Evolutionary conservation across 1,140 invertebrate species (phyloP).

Genomic region (Ericerus pela): DNA sequence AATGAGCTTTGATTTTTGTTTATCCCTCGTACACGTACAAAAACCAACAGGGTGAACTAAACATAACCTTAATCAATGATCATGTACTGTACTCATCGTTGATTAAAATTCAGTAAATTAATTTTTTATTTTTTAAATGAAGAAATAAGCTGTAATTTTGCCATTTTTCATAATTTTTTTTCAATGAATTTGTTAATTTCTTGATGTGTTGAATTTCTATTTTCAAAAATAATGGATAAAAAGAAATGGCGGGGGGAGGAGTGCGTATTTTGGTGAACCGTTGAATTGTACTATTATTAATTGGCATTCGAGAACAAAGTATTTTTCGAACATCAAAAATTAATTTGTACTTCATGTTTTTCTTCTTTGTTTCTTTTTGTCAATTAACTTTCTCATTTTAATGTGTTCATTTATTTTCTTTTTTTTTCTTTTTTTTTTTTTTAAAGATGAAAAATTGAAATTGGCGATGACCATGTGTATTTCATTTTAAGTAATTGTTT

Average conservation of each 20-base stretch:
- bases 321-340: not conserved
- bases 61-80: no score
- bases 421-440: not conserved
- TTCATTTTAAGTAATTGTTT: no score
- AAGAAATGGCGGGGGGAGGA: not conserved
- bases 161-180: no score
- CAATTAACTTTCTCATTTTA: conserved; percentile 10
- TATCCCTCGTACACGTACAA: no score
- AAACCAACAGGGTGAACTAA: no score
- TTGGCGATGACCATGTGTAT: not conserved
- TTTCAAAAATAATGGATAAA: not conserved
- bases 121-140: no score
- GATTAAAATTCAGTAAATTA: no score
- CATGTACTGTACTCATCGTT: no score
- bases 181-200: not conserved
- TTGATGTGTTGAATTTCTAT: not conserved
- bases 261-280: not conserved
- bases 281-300: not conserved
- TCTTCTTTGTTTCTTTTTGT: not conserved
- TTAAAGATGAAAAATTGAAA: no score
- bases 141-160: no score
- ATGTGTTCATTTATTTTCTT: conserved; percentile 1
- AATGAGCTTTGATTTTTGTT: no score
- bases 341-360: not conserved
- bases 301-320: not conserved